A percentile compares a stretch with the other conserved stretches of the same genome.
Conservation (phyloP, 2,797 vertebrate species). For the Microctenopoma steveboyesi region DNA sequence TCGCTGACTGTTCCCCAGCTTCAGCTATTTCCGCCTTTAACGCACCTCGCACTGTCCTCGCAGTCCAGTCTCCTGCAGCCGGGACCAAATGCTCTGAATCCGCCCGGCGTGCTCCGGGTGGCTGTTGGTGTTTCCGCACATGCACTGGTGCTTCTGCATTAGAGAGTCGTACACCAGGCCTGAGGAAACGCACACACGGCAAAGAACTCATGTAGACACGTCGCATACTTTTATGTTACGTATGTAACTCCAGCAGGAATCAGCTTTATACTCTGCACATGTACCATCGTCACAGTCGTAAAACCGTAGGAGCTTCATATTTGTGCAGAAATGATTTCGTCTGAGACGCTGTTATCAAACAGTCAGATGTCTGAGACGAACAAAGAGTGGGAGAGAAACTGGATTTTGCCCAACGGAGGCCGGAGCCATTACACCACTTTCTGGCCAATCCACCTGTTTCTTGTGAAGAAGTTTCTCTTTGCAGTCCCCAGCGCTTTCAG, state of each 20-base stretch:
- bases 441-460: conserved; percentile 33
- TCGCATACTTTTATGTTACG: too few relatives aligned
- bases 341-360: not conserved
- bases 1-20: not conserved
- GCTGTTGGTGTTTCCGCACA: conserved; percentile 96
- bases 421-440: conserved; percentile 4
- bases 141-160: conserved; percentile 98
- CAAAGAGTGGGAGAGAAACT: conserved; percentile 34
- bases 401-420: conserved; percentile 43
- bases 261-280: too few relatives aligned
- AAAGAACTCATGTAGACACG: not conserved
- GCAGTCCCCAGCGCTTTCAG: conserved; percentile 6
- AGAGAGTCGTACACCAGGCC: conserved; percentile 96
- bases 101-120: conserved; percentile 96
- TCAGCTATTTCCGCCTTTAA: not conserved
- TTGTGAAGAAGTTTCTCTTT: conserved; percentile 5
- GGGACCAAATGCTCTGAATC: conserved; percentile 99
- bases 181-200: conserved; percentile 57
- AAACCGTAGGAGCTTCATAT: conserved; percentile 10
- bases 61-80: conserved; percentile 97
- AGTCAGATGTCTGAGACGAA: conserved; percentile 35
- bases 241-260: too few relatives aligned
- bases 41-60: conserved; percentile 94
- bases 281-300: not conserved
- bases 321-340: not conserved